Base-by-base conservation (phyloP, 2,797 vertebrate genomes). In the Chromis chromis region DNA sequence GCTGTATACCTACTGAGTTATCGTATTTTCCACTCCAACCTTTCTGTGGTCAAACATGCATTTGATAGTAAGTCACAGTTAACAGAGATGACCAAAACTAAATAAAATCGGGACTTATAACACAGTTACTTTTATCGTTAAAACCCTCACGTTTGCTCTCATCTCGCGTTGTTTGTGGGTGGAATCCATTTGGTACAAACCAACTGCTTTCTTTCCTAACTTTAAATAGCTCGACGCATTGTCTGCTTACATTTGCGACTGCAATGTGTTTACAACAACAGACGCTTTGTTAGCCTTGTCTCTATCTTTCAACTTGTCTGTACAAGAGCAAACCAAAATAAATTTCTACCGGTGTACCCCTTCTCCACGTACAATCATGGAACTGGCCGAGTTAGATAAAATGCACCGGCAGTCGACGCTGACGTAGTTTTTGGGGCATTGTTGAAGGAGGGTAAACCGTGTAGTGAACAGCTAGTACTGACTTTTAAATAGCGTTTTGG, bases 361-460 rank as follows among this genome's bases (percentile, higher is more conserved):
- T 55, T 54, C 40, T 2, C 4, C 2, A 0, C 8, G 7, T 2
- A 0, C 2, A 4, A 57, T 59, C 84, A 83, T 94, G 91, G 89
- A 83, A 86, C 74, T 13, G 78, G 17, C 94, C 74, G 10, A 10
- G 14, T 3, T 21, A 0, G 39, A 92, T 92, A 93, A 89, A 87
- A 1, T 0, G 0, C 25, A 59, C 81, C 79, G 85, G 78, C 85
- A 46, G 67, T 42, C 1, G 21, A 19, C 31, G 14, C 33, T 85
- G 65, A 85, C 91, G 90, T 91, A 85, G 83, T 66, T 72, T 77
- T 81, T 6, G 88, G 89, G 78, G 85, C 74, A 89, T 91, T 88
- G 87, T 91, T 27, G 17, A 79, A 63, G 25, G 25, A 48, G 40
- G 25, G 8, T 0, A 0, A 44, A 12, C 0, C 11, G 55, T 50